Base-by-base conservation (phyloP, 1,140 invertebrate species). In the Pseudobourletiella spinata region DNA sequence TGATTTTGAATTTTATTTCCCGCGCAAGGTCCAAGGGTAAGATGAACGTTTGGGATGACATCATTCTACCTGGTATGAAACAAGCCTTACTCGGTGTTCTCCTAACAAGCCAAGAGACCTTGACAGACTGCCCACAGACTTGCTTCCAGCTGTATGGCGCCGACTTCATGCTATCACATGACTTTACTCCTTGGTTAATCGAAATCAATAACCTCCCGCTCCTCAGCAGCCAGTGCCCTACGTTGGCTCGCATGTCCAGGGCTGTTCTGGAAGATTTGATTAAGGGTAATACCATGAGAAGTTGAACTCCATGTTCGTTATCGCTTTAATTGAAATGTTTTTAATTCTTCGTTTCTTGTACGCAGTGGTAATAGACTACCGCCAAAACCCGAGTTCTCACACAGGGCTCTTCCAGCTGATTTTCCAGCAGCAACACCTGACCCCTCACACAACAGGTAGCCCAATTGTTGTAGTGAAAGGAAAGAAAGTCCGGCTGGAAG, bases 131-230 rank as follows among this genome's bases (percentile, higher is more conserved):
- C 25, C 78, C 89, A 48, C 87, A 86, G 69, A 92, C 93, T 69
- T 88, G 86, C 59, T 96, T 94, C 75, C 91, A 96, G 75, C 75
- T 95, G 3, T 95, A 91, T 70, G 92, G 92, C 35, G 91, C 91
- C 1, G 92, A 95, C 76, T 95, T 95, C 73, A 92, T 95, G 86
- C 70, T 83, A 14, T 87, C 86, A 57, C 88, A 93, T 61, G 89
- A 94, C 73, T 89, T 88, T 67, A 84, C 83, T 51, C 89, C 91
- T 0, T 95, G 90, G 89, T 76, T 95, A 0, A 89, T 96, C 64
- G 93, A 96, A 74, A 95, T 96, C 63, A 95, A 95, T 73, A 92
- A 88, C 14, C 89, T 88, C 75, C 92, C 92, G 8, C n/a, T 39
- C 8, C 8, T 39, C 8, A 11, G 8, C 32, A 39, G n/a, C n/a